Evolutionary conservation across 2,113 vertebrate species (phyloP), one percentile per base, ranked within the genome.

Genomic region (Catharus minimus): DNA sequence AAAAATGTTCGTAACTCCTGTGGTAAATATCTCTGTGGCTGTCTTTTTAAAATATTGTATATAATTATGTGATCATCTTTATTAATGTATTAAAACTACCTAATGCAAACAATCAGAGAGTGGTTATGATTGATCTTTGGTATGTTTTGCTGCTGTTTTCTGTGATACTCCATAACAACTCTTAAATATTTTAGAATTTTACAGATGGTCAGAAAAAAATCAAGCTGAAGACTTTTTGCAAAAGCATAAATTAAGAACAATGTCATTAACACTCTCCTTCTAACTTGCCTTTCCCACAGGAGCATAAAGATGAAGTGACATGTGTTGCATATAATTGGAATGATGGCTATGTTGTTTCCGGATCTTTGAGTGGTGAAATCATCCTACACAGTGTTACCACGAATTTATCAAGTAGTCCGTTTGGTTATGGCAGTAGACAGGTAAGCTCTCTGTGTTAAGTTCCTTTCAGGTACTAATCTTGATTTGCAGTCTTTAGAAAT

Each of bases 361-460:
- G 99, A 33, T 99, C 99, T 91, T 95, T 98, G 95, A 99, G 98
- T 68, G 99, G 99, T 53, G 99, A 99, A 86, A 98, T 99, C 88
- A 98, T 99, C 89, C 96, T 99, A 33, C 98, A 99, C 96, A 99
- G 98, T 76, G 93, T 99, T 91, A 98, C 98, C 81, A 99, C 99
- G 82, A 99, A 99, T 97, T 96, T 99, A 72, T 99, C 99, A 83
- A 98, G 98, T 94, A 97, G 98, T 92, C 97, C 99, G 27, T 99
- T 99, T 88, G 99, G 99, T n/a, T 98, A 98, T 57, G 98, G 98
- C 52, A 97, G 95, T 97, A 97, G 95, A 88, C 98, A 99, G 98
- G 99, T 99, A 91, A 69, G 95, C 80, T 96, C 8, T 87, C 32
- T 39, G 2, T 72, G 43, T 38, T 52, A 36, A 86, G 8, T 27